Evolutionary conservation across 2,888 invertebrate genomes (phyloP), one percentile per base, ranked within the genome.

Genomic region (Tetanocera ferruginea): DNA sequence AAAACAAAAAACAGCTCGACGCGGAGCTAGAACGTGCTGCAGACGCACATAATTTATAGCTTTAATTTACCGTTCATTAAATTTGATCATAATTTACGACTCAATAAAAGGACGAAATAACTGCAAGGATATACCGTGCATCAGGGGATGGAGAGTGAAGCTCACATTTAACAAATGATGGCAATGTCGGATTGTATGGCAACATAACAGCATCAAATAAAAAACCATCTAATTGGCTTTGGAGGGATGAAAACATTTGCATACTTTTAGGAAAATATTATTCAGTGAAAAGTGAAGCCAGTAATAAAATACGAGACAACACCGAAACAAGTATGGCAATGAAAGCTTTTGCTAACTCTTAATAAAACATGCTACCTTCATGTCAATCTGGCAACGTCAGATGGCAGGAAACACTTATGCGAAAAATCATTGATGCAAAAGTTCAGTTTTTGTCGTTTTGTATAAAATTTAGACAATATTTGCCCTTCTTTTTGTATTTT

Each of bases 31-130:
- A 43, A 43, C 14, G 11, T 37, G 64, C 64, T 34, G 34, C 69
- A 78, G 62, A 77, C 72, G 62, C 71, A 82, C 79, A 78, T 81
- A 81, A 84, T 84, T 84, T 83, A 84, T 83, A 77, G 80, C 81
- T 78, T 80, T 84, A 83, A 83, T 83, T 82, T 83, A 83, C 80
- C 81, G 80, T 83, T 83, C 82, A 83, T 84, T 83, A 84, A 84
- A 83, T 82, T 83, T 83, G 80, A 83, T 83, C 81, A 83, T 83
- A 83, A 84, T 83, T 84, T 84, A 84, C 81, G 83, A 81, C 81
- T 81, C 82, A 82, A 83, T 83, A 82, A 80, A 82, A 80, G 66
- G 78, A 73, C 31, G 34, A 76, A 76, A 66, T 52, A 37, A 19
- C 37, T 67, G 25, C 76, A 69, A 51, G 55, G 43, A 64, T 64